Evolutionary conservation across 2,113 vertebrate species (phyloP).

Genomic region (Clarias batrachus): DNA sequence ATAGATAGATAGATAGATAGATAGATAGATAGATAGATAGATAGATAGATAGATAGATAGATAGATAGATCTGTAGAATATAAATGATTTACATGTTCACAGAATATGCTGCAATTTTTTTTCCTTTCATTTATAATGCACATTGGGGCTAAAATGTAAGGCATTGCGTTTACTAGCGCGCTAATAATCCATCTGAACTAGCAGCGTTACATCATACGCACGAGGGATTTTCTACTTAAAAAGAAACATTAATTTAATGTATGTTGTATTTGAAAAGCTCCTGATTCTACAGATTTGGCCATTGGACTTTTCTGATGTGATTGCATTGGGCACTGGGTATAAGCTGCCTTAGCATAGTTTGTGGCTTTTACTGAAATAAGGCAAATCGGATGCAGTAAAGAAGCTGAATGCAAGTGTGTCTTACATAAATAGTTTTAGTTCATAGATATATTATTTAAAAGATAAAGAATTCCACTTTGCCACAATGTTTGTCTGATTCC

Average conservation of each 20-base stretch:
- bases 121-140: no score
- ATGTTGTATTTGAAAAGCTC: not conserved
- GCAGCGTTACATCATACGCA: conserved; percentile 22
- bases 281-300: not conserved
- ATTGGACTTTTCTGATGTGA: conserved; percentile 4
- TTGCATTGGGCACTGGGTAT: not conserved
- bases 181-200: not conserved
- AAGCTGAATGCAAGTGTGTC: not conserved
- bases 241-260: conserved; percentile 19
- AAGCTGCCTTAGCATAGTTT: not conserved
- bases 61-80: no score
- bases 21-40: no score
- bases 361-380: not conserved
- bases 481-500: not conserved
- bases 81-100: not conserved
- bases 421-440: not conserved
- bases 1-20: not conserved
- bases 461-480: not conserved
- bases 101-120: no score
- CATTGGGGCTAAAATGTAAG: not conserved
- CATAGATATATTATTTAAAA: not conserved
- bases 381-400: not conserved
- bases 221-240: conserved; percentile 9
- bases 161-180: not conserved
- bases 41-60: no score